phyloP scores from a whole-genome alignment of 1,140 invertebrate species.

The Leptoteleia sp. region DNA sequence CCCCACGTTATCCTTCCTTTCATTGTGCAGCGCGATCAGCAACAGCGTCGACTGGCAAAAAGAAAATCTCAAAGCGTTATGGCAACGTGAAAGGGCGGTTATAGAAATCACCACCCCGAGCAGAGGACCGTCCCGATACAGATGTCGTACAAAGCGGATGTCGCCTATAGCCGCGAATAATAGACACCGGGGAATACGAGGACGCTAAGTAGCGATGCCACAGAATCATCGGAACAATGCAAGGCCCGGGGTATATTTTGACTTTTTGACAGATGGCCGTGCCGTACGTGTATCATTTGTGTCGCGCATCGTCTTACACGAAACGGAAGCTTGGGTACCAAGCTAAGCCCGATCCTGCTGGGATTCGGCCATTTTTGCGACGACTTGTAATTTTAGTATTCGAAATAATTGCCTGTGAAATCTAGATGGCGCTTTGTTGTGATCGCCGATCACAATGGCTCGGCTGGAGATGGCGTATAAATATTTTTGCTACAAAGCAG shows the following conservation, averaged over 20 bases:
- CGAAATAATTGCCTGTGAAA: conserved; percentile 57
- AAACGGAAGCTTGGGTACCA: conserved; percentile 55
- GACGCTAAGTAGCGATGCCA: conserved; percentile 68
- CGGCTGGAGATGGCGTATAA: conserved; percentile 35
- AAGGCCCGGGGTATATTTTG: conserved; percentile 62
- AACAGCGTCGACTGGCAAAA: conserved; percentile 24
- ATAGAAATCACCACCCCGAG: conserved; percentile 62
- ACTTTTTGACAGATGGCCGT: conserved; percentile 71
- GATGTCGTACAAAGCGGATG: conserved; percentile 66
- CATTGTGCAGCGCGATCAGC: conserved; percentile 56
- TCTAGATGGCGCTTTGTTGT: conserved; percentile 41
- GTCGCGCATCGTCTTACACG: conserved; percentile 59
- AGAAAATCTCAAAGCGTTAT: conserved; percentile 46
- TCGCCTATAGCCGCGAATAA: conserved; percentile 55
- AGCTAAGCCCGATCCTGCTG: conserved; percentile 27
- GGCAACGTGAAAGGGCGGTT: conserved; percentile 61
- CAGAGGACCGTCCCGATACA: conserved; percentile 56
- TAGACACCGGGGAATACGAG: conserved; percentile 60
- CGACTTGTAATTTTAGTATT: conserved; percentile 50
- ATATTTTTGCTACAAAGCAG: conserved; percentile 19
- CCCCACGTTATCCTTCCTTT: conserved; percentile 46
- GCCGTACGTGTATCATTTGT: conserved; percentile 52
- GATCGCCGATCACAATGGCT: conserved; percentile 51
- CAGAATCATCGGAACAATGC: conserved; percentile 61
- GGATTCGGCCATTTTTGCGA: conserved; percentile 14